These are phyloP conservation scores for Anisognathus igniventris DNA, from an alignment of 2,797 vertebrate genomes.

Conservation along the genomic window DNA sequence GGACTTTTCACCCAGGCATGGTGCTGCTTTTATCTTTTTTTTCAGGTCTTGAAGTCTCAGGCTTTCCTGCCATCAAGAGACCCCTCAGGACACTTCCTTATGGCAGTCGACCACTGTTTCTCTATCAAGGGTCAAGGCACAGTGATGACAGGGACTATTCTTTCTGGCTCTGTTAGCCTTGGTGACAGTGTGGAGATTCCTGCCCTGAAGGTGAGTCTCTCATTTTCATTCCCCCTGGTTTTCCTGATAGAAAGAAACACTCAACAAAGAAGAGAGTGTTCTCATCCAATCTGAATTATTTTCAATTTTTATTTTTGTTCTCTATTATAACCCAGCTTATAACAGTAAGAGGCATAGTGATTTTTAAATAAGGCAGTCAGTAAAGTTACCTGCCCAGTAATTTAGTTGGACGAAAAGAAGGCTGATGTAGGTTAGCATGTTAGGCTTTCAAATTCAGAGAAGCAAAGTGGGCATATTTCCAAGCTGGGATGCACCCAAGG, in stretches of 20 bases:
- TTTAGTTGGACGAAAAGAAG: not conserved
- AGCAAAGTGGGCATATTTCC: not conserved
- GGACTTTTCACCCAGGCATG: constrained; percentile 36
- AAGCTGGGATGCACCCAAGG: not conserved
- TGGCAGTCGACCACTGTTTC: constrained; percentile 98
- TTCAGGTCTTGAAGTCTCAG: constrained; percentile 90
- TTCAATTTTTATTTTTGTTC: not conserved
- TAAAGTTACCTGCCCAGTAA: not conserved
- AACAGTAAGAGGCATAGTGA: not conserved
- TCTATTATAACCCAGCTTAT: not conserved
- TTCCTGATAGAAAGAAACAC: not conserved
- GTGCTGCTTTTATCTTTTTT: constrained; percentile 45
- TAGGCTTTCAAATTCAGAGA: not conserved
- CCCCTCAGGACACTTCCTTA: constrained; percentile 87
- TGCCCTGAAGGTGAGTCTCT: constrained; percentile 86
- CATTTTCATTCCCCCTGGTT: not conserved
- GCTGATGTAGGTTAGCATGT: not conserved
- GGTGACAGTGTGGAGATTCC: constrained; percentile 96
- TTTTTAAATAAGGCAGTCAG: not conserved
- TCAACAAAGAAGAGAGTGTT: constrained; percentile 27
- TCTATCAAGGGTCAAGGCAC: constrained; percentile 98
- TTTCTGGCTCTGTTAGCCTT: constrained; percentile 89
- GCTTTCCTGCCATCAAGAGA: constrained; percentile 90
- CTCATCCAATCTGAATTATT: not conserved
- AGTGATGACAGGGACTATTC: constrained; percentile 96